Percentiles rank a stretch among this genome's conserved stretches.
Evolutionary conservation across 2,888 invertebrate species (phyloP).

Genomic region (Terebella lapidaria): DNA sequence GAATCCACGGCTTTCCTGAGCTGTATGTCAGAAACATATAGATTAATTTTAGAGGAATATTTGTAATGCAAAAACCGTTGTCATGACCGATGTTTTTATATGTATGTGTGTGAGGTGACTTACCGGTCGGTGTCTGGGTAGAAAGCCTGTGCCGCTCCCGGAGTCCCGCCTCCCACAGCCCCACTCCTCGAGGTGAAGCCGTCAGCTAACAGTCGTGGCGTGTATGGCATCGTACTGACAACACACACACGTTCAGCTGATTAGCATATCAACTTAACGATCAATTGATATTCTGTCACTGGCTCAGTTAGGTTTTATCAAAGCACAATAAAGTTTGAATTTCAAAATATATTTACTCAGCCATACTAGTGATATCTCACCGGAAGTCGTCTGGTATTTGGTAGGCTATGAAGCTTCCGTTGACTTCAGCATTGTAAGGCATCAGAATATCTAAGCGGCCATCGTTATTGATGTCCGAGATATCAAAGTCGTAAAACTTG

Average conservation of each 20-base stretch:
- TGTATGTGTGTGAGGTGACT: not conserved
- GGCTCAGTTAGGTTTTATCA: no score
- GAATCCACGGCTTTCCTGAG: not conserved
- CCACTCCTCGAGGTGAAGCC: not conserved
- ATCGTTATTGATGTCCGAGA: slow-evolving; percentile 35
- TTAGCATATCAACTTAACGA: no score
- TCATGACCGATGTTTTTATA: not conserved
- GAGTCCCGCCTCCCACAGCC: not conserved
- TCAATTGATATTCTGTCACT: not conserved
- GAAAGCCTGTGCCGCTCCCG: not conserved
- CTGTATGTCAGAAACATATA: not conserved
- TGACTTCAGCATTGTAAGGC: slow-evolving; percentile 29
- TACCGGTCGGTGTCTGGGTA: not conserved
- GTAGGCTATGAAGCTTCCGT: slow-evolving; percentile 34
- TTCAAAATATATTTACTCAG: no score
- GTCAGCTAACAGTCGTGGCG: not conserved
- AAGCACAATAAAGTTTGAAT: no score
- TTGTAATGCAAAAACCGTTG: no score
- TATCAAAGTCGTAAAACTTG: slow-evolving; percentile 30
- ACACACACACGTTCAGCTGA: no score
- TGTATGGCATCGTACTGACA: not conserved
- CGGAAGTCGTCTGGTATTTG: slow-evolving; percentile 37
- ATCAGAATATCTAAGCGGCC: slow-evolving; percentile 34
- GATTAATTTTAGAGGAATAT: no score
- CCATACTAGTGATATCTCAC: no score